Percentiles rank a stretch among this genome's conserved stretches.
These are phyloP conservation scores for Diachasma alloeum DNA, from an alignment of 1,140 invertebrate species.

Conservation along the genomic window DNA sequence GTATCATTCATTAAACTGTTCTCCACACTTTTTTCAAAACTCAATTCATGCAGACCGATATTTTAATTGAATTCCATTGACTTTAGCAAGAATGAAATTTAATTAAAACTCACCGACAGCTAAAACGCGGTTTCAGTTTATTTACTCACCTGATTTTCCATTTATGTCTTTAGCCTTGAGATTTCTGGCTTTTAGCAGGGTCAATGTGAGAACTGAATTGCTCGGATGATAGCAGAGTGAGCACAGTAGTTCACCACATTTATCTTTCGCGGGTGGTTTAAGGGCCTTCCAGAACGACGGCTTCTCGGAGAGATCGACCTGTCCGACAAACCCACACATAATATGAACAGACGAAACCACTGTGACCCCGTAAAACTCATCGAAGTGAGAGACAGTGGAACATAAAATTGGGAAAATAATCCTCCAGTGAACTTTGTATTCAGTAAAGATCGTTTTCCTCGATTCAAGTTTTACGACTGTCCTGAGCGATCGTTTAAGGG, in stretches of 20 bases:
- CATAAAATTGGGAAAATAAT: background rate
- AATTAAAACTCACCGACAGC: background rate
- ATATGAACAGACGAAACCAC: constrained; percentile 8
- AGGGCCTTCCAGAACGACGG: constrained; percentile 91
- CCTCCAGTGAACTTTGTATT: too few relatives aligned
- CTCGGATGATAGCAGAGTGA: constrained; percentile 92
- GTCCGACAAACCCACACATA: constrained; percentile 31
- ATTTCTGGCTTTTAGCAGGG: constrained; percentile 89
- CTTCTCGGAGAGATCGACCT: constrained; percentile 92
- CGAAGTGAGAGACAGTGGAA: background rate
- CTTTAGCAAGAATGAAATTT: background rate
- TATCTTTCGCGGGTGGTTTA: constrained; percentile 91
- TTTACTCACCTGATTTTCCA: constrained; percentile 86
- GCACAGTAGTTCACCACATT: constrained; percentile 89
- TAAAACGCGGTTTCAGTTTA: background rate
- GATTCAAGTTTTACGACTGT: too few relatives aligned
- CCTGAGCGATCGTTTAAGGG: background rate
- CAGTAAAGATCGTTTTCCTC: too few relatives aligned
- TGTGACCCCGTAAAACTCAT: background rate
- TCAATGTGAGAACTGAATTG: constrained; percentile 86
- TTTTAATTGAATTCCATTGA: background rate
- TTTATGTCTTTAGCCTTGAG: constrained; percentile 95
- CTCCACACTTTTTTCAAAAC: background rate
- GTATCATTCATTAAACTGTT: background rate
- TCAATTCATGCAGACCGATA: background rate